A percentile compares a stretch with the other conserved stretches of the same genome.
Evolutionary conservation across 2,888 invertebrate genomes (phyloP).

Genomic region (Prosopocoilus inquinatus): DNA sequence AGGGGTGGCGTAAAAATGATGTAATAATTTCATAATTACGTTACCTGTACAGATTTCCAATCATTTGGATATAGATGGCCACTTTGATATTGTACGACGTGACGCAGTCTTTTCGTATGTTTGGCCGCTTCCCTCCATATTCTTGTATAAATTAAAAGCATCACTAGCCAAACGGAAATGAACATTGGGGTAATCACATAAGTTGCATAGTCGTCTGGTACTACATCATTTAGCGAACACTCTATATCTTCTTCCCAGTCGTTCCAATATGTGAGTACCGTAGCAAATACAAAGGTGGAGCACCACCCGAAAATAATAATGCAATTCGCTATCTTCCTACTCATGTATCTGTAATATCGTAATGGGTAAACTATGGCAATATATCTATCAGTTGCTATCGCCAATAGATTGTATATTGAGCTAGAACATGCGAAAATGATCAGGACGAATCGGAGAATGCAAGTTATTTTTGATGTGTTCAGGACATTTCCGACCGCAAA

Average conservation of each 20-base stretch:
- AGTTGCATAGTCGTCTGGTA: constrained; percentile 49
- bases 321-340: constrained; percentile 61
- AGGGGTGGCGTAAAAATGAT: too few species aligned
- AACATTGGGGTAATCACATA: constrained; percentile 68
- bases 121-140: constrained; percentile 77
- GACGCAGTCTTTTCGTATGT: constrained; percentile 67
- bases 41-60: constrained; percentile 76
- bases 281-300: constrained; percentile 63
- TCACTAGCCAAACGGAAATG: constrained; percentile 69
- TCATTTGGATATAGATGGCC: constrained; percentile 53
- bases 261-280: constrained; percentile 76
- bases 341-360: constrained; percentile 74
- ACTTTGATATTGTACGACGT: constrained; percentile 57
- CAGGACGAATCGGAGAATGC: constrained; percentile 70
- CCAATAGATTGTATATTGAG: constrained; percentile 75
- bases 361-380: constrained; percentile 77
- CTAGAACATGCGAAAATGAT: constrained; percentile 75
- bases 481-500: constrained; percentile 59
- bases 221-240: constrained; percentile 69
- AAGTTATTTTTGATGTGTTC: constrained; percentile 61
- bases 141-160: constrained; percentile 73
- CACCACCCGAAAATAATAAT: constrained; percentile 69
- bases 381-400: constrained; percentile 77
- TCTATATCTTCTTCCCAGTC: constrained; percentile 57
- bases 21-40: not conserved